Evolutionary conservation across 2,888 invertebrate species (phyloP).

Genomic region (Noctua janthina): DNA sequence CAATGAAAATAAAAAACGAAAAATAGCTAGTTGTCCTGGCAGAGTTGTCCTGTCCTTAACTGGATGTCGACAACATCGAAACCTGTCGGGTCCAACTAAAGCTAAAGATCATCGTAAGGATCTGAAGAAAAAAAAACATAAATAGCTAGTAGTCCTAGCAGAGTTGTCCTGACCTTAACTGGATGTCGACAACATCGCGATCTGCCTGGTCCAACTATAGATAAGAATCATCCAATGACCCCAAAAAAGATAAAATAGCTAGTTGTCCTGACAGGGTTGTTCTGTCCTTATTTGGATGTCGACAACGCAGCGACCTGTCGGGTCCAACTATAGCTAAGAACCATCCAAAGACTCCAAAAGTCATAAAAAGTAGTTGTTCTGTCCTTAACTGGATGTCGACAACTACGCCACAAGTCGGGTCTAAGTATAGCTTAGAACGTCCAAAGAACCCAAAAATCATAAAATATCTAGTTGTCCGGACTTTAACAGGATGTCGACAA

Average conservation of each 20-base stretch:
- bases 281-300: neutral
- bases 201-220: too few relatives aligned
- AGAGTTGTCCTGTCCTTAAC: too few relatives aligned
- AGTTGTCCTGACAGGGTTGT: neutral
- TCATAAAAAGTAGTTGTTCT: neutral
- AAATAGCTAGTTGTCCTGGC: too few relatives aligned
- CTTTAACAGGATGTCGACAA: neutral
- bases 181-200: too few relatives aligned
- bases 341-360: neutral
- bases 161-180: too few relatives aligned
- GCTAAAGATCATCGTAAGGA: too few relatives aligned
- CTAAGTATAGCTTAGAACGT: neutral
- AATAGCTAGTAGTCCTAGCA: too few relatives aligned
- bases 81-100: too few relatives aligned
- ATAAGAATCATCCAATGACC: neutral
- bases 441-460: neutral
- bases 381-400: neutral
- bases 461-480: neutral
- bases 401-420: neutral
- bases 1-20: too few relatives aligned
- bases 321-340: neutral
- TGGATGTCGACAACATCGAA: too few relatives aligned
- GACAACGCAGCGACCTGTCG: neutral
- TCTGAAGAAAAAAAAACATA: too few relatives aligned
- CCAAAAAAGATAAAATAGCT: neutral